phyloP scores from a whole-genome alignment of 2,888 invertebrate species.

The Neoascia interrupta region DNA sequence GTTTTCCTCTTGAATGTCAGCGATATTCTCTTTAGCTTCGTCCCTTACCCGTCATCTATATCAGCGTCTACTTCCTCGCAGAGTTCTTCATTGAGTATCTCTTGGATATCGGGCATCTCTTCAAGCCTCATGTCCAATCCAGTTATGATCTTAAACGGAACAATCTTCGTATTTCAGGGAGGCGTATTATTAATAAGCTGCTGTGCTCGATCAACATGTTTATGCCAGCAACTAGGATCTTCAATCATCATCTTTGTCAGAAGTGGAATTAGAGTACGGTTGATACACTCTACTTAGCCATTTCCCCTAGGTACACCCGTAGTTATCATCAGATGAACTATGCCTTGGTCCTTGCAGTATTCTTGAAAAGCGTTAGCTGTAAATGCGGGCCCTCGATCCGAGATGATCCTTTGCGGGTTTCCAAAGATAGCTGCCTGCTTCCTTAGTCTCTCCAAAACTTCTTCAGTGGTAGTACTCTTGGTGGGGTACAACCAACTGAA shows the following conservation, averaged over 20 bases:
- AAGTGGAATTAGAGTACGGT: slow-evolving; percentile 73
- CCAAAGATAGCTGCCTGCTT: slow-evolving; percentile 12
- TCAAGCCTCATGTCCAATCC: slow-evolving; percentile 44
- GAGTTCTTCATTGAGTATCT: too few relatives aligned
- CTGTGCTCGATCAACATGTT: slow-evolving; percentile 64
- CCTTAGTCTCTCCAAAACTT: slow-evolving; percentile 72
- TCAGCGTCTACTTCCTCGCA: slow-evolving; percentile 4
- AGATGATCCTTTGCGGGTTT: slow-evolving; percentile 72
- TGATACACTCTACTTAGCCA: slow-evolving; percentile 75
- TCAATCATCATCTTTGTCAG: slow-evolving; percentile 75
- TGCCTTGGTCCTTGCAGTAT: slow-evolving; percentile 73
- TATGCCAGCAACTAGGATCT: slow-evolving; percentile 74
- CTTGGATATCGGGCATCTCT: slow-evolving; percentile 5
- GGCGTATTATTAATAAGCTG: slow-evolving; percentile 70
- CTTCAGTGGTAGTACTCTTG: slow-evolving; percentile 71
- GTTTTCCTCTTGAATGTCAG: slow-evolving; percentile 53
- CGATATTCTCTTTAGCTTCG: slow-evolving; percentile 42
- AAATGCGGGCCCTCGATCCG: slow-evolving; percentile 76
- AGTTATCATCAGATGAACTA: slow-evolving; percentile 72
- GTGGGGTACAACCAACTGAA: slow-evolving; percentile 75
- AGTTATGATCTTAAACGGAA: slow-evolving; percentile 59
- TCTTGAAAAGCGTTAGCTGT: slow-evolving; percentile 74
- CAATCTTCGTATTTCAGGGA: too few relatives aligned
- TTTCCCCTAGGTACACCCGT: too few relatives aligned
- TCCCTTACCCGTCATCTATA: slow-evolving; percentile 11